Conservation (phyloP, 1,140 invertebrate genomes). For the Drosophila simulans region DNA sequence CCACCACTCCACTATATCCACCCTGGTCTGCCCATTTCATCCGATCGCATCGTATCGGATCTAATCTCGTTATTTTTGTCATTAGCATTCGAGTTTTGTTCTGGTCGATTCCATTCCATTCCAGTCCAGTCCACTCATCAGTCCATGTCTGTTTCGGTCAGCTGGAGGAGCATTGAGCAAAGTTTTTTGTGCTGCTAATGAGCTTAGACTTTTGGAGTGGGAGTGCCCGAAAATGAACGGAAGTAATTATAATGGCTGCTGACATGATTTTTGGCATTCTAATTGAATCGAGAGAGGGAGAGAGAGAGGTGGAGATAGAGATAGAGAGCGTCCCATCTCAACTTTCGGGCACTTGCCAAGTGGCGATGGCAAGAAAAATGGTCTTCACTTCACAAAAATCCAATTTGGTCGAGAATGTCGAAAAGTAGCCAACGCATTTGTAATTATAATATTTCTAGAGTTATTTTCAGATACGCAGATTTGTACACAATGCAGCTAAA, state of each 20-base stretch:
- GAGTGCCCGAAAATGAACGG: slow-evolving; percentile 26
- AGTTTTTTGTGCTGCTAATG: slow-evolving; percentile 69
- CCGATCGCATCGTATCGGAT: no score
- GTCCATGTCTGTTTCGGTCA: slow-evolving; percentile 40
- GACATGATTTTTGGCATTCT: slow-evolving; percentile 78
- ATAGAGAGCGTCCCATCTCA: slow-evolving; percentile 6
- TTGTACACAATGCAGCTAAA: background rate
- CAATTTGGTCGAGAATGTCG: background rate
- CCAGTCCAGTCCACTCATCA: background rate
- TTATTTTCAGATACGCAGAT: background rate
- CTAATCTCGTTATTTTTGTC: slow-evolving; percentile 52
- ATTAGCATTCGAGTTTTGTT: slow-evolving; percentile 49
- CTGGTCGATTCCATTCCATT: background rate
- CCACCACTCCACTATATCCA: slow-evolving; percentile 2
- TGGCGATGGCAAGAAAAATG: slow-evolving; percentile 13
- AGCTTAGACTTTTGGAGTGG: slow-evolving; percentile 45
- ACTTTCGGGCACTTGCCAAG: slow-evolving; percentile 1
- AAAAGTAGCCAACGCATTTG: background rate
- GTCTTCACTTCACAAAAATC: background rate
- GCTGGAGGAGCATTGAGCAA: slow-evolving; percentile 46
- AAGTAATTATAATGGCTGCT: slow-evolving; percentile 76
- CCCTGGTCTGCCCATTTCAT: background rate
- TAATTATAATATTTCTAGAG: no score
- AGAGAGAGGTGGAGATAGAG: background rate
- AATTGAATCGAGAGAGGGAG: slow-evolving; percentile 60